A percentile compares a stretch with the other conserved stretches of the same genome.
phyloP scores from a whole-genome alignment of 2,888 invertebrate genomes.

The Cerastoderma edule region DNA sequence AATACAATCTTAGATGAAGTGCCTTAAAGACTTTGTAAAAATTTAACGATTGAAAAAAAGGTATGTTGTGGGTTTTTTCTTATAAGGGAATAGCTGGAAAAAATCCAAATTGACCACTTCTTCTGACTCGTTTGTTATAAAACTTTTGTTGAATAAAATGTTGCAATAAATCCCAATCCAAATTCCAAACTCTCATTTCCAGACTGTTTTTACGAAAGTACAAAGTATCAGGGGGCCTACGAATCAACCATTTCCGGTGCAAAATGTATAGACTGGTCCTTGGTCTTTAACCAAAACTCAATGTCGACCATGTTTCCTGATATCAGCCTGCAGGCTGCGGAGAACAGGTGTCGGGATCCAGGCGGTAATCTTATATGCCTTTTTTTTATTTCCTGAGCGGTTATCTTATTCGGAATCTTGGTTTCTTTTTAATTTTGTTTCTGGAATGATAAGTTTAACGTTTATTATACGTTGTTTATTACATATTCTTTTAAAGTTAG shows the following conservation, averaged over 20 bases:
- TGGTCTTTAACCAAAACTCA: conserved; percentile 11
- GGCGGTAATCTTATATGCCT: conserved; percentile 22
- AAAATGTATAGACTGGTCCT: conserved; percentile 33
- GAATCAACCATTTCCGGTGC: conserved; percentile 23
- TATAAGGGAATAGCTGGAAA: no score
- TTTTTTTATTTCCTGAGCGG: not conserved
- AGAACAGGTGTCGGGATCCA: conserved; percentile 41
- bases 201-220: conserved; percentile 56
- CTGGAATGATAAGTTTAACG: not conserved
- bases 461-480: no score
- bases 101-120: no score
- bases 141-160: no score
- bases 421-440: not conserved
- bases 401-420: not conserved
- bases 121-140: no score
- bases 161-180: no score
- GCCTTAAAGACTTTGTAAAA: no score
- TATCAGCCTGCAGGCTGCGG: not conserved
- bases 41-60: no score
- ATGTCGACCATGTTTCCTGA: conserved; percentile 29
- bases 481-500: no score
- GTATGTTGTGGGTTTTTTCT: no score
- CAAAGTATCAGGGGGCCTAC: conserved; percentile 34
- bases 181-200: conserved; percentile 11
- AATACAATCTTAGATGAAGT: no score